These are phyloP conservation scores for Todiramphus saurophagus DNA, from an alignment of 2,113 vertebrate genomes.

Conservation along the genomic window DNA sequence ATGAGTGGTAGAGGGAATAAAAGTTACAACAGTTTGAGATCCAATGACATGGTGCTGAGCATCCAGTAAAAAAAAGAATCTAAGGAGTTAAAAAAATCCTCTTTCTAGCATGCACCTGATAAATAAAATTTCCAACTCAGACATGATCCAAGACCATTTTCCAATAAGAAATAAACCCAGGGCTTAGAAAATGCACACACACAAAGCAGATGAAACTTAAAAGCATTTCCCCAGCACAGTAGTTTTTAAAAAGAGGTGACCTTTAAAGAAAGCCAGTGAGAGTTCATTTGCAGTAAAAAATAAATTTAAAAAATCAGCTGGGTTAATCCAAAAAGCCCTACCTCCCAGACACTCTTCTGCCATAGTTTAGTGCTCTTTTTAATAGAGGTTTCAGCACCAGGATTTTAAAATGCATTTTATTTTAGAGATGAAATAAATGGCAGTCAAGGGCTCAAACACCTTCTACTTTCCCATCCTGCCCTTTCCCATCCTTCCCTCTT, in stretches of 20 bases:
- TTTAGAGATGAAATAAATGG: background rate
- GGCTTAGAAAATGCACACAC: conserved; percentile 35
- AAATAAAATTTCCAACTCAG: background rate
- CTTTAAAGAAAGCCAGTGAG: conserved; percentile 4
- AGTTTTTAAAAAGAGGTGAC: background rate
- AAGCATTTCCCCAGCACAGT: background rate
- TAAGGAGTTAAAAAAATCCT: background rate
- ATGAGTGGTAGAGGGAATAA: background rate
- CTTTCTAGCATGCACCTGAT: background rate
- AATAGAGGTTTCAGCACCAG: background rate
- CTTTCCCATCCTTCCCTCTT: background rate
- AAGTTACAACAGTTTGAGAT: background rate
- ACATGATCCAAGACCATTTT: conserved; percentile 2
- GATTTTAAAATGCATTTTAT: background rate
- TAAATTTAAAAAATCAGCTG: background rate
- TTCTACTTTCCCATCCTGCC: background rate
- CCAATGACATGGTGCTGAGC: background rate
- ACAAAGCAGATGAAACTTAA: conserved; percentile 22
- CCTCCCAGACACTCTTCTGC: background rate
- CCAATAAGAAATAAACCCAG: conserved; percentile 34
- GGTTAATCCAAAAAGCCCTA: background rate
- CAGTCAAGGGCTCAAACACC: background rate
- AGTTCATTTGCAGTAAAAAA: conserved; percentile 11
- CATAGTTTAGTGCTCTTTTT: background rate
- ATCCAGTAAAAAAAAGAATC: background rate